Base-by-base conservation (phyloP, 2,797 vertebrate genomes). In the Sebastes trivittatus region DNA sequence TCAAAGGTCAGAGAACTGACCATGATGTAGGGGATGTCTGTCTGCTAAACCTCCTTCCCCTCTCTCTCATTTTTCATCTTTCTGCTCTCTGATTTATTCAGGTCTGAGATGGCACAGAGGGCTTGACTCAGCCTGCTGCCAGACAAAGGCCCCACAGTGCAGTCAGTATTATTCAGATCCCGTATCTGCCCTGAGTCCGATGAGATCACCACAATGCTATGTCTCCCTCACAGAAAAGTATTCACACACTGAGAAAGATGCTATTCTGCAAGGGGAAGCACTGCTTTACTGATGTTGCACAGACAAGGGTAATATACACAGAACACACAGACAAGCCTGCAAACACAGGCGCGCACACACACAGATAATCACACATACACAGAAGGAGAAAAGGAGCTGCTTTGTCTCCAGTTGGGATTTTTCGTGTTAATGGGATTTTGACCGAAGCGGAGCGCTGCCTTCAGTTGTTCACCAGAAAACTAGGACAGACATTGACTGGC, bases 191-290 rank as follows among this genome's bases (percentile, higher is more conserved):
- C 85, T 74, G 78, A 88, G 55, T 89, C 91, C 91, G 54, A 94
- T 96, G 95, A 96, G 89, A 94, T 96, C 96, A 96, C 74, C 92
- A 73, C 88, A 59, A 81, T 88, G 90, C 92, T 95, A 96, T 96
- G 95, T 90, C 89, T 93, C 81, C 46, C 88, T 87, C 87, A 93
- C 91, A 94, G 82, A 86, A 85, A 91, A 82, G 86, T 84, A 89
- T 91, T 93, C 89, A 91, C 91, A 82, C 20, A 46, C 80, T 90
- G 80, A 91, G 83, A 90, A 89, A 88, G 89, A 94, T 93, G 88
- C 89, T 87, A 79, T 91, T 93, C 84, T 92, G 84, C 80, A 77
- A 91, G 87, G 81, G 77, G 89, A 93, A 77, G 83, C 75, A 9
- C 73, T 77, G 79, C 80, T 84, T 77, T 66, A 89, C 82, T 87